Evolutionary conservation across 1,140 invertebrate species (phyloP).

Genomic region (Arion vulgaris): DNA sequence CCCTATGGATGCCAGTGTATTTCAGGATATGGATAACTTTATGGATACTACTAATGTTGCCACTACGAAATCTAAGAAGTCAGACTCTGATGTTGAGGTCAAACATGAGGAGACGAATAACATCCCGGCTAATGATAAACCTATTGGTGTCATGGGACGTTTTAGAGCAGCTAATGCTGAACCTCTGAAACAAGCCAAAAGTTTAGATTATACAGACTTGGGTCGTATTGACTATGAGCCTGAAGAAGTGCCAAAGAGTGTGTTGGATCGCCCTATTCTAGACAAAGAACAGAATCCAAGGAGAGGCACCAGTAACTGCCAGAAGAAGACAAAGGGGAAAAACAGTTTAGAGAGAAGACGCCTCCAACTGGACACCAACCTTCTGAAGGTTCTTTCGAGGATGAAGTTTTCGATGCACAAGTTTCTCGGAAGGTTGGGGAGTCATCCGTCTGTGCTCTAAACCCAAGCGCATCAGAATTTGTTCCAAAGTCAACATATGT

Average conservation of each 20-base stretch:
- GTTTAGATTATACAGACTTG: slow-evolving; percentile 4
- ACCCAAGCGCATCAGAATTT: slow-evolving; percentile 32
- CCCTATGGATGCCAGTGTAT: slow-evolving; percentile 17
- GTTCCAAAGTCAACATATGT: slow-evolving; percentile 20
- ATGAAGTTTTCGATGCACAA: slow-evolving; percentile 33
- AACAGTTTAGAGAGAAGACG: slow-evolving; percentile 29
- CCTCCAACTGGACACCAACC: slow-evolving; percentile 26
- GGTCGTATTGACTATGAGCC: slow-evolving; percentile 32
- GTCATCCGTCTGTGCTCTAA: background rate
- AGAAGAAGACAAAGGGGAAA: slow-evolving; percentile 16
- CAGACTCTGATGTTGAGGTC: background rate
- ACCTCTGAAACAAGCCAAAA: slow-evolving; percentile 34
- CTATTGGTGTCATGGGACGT: background rate
- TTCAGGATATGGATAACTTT: background rate
- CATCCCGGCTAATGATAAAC: background rate
- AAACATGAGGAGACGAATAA: background rate
- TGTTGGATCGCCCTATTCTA: slow-evolving; percentile 34
- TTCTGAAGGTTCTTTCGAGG: slow-evolving; percentile 41
- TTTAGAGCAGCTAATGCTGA: background rate
- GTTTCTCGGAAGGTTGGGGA: slow-evolving; percentile 37
- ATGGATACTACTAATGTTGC: background rate
- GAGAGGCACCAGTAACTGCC: slow-evolving; percentile 31
- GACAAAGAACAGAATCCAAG: slow-evolving; percentile 36
- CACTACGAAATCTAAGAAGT: background rate
- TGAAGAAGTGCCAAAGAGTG: slow-evolving; percentile 30